Evolutionary conservation across 2,113 vertebrate genomes (phyloP), one percentile per base, ranked within the genome.

Genomic region (Ifrita kowaldi): DNA sequence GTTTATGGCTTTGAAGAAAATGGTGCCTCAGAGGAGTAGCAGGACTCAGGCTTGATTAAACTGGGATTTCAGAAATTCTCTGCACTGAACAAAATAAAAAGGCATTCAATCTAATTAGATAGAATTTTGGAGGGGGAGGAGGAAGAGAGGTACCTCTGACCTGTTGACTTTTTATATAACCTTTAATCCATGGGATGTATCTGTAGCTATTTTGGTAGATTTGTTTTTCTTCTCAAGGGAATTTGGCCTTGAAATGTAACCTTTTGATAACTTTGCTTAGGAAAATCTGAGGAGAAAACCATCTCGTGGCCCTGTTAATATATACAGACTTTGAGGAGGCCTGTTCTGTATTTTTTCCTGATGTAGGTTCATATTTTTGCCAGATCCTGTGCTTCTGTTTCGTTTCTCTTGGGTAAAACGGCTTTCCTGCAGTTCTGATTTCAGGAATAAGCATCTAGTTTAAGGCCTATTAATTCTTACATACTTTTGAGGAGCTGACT

Each of bases 1-100:
- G 92, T 96, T 96, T 91, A 41, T 89, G 73, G 92, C 70, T 97
- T 94, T 94, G 87, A 92, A 87, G 75, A 60, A 91, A 69, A 84
- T n/a, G 41, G 60, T 56, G 71, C 56, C 97, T 96, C 96, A 16
- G 52, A 94, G 96, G 97, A 96, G 49, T 16, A 16, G 44, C 6
- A 84, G 94, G 95, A 89, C 62, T 95, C 46, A 19, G 81, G 77
- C 93, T 97, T 98, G 97, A 98, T 98, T 98, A 96, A 97, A 96
- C 47, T 80, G 97, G 97, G 97, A 97, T 94, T 97, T 97, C 55
- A 60, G 42, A 73, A 76, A 95, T 80, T 96, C 96, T 95, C 94
- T 89, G 88, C 81, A 39, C 93, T 49, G 70, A 94, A 67, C 28
- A 74, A 92, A 94, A 95, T 82, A 68, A 95, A 91, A 97, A 97